Evolutionary conservation across 1,140 invertebrate species (phyloP).

Genomic region (Lepidurus arcticus): DNA sequence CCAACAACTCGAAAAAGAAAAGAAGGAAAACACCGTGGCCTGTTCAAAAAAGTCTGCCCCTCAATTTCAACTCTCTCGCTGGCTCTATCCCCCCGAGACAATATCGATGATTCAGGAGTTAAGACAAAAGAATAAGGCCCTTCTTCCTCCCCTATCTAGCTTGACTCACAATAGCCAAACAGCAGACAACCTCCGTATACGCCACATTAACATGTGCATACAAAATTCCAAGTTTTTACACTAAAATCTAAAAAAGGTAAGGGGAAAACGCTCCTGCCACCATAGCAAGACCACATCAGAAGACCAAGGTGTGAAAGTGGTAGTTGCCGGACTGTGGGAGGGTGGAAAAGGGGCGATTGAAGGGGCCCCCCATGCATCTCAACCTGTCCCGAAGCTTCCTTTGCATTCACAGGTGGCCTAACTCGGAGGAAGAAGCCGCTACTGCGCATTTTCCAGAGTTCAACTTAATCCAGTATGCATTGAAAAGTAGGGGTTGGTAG

Average conservation of each 20-base stretch:
- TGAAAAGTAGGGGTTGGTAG: background rate
- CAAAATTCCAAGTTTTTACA: background rate
- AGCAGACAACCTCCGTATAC: background rate
- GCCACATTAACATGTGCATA: slow-evolving; percentile 1
- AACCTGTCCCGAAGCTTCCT: background rate
- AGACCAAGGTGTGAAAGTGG: background rate
- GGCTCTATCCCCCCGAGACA: background rate
- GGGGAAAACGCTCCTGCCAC: background rate
- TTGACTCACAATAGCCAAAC: background rate
- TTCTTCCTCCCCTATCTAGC: background rate
- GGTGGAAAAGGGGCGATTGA: background rate
- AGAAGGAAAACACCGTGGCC: background rate
- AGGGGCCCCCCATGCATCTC: slow-evolving; percentile 1
- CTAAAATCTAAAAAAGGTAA: background rate
- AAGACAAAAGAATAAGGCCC: background rate
- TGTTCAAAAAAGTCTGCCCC: background rate
- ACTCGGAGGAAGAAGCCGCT: slow-evolving; percentile 3
- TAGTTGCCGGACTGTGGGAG: background rate
- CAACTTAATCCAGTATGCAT: slow-evolving; percentile 2
- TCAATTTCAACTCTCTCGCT: background rate
- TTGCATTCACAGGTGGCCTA: slow-evolving; percentile 3
- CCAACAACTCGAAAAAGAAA: background rate
- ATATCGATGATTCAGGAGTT: slow-evolving; percentile 12
- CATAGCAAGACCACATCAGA: background rate
- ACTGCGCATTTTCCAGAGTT: slow-evolving; percentile 4